Base-by-base conservation (phyloP, 2,797 vertebrate species). In the Clarias fuscus region DNA sequence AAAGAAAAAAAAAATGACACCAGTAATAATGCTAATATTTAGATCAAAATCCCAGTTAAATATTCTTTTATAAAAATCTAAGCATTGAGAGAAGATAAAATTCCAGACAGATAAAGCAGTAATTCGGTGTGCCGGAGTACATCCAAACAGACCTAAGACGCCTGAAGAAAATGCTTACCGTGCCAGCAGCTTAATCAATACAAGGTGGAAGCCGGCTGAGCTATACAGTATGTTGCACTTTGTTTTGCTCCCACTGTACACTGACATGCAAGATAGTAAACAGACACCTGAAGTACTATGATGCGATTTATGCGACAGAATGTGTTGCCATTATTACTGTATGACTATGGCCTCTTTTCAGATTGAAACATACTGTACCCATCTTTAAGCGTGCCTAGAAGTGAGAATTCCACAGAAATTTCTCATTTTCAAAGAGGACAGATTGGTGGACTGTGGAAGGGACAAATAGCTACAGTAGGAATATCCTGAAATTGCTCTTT, bases 171-270 rank as follows among this genome's bases (percentile, higher is more conserved):
- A 89, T 67, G 70, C 79, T 84, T 56, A 84, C 89, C 76, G 76
- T 86, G 53, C 82, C 64, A 86, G 68, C 64, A 86, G 68, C 64
- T 17, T 85, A 83, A 90, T 89, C 86, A 80, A 87, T 89, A n/a
- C 84, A 84, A 37, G 37, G 71, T 64, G 18, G 27, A 82, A 67
- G 22, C 33, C 58, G 7, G 10, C 2, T 24, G 15, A 59, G 27
- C 75, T 59, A 2, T 37, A 37, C 37, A 37, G 37, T n/a, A 61
- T 77, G 27, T 22, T 33, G 56, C 5, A 64, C 59, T n/a, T n/a
- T 7, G 4, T 81, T 65, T 61, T 0, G 7, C 30, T n/a, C 56
- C 22, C 27, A 33, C 11, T 33, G 37, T 22, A 20, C 43, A 48
- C 43, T 8, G 43, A 48, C 43, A 48, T 48, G 43, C 43, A 48